These are phyloP conservation scores for Ptyas mucosa DNA, from an alignment of 2,113 vertebrate species.

Conservation along the genomic window DNA sequence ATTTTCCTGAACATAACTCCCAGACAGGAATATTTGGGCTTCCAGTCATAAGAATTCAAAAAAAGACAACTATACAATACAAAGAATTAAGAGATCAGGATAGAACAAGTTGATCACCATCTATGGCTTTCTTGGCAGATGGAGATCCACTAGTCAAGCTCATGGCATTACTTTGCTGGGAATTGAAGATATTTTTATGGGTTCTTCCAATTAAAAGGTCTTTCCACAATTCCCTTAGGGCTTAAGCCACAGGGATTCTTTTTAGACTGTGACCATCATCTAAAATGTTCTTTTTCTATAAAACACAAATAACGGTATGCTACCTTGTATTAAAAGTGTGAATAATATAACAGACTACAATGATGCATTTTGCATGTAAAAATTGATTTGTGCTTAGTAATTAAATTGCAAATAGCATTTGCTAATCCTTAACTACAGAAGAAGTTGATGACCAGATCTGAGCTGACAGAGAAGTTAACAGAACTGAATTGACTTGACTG, in stretches of 20 bases:
- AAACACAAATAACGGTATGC: background rate
- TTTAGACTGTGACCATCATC: background rate
- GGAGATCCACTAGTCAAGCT: background rate
- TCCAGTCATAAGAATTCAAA: background rate
- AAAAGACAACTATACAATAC: background rate
- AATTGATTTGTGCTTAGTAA: background rate
- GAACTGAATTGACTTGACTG: constrained; percentile 17
- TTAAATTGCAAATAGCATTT: background rate
- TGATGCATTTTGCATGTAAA: background rate
- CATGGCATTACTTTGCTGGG: background rate
- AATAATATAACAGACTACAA: background rate
- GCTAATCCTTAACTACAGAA: background rate
- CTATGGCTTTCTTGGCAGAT: background rate
- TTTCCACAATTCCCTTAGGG: background rate
- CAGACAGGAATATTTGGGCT: background rate
- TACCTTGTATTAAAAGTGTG: background rate
- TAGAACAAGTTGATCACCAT: background rate
- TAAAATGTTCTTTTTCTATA: background rate
- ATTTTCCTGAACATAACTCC: background rate
- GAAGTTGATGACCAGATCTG: background rate
- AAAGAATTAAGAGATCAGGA: background rate
- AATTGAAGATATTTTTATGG: background rate
- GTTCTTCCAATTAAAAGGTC: background rate
- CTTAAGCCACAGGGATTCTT: background rate
- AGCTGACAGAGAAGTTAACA: fast-evolving